Percentiles rank a stretch among this genome's conserved stretches.
Evolutionary conservation across 2,888 invertebrate genomes (phyloP).

Genomic region (Byasa hedistus): DNA sequence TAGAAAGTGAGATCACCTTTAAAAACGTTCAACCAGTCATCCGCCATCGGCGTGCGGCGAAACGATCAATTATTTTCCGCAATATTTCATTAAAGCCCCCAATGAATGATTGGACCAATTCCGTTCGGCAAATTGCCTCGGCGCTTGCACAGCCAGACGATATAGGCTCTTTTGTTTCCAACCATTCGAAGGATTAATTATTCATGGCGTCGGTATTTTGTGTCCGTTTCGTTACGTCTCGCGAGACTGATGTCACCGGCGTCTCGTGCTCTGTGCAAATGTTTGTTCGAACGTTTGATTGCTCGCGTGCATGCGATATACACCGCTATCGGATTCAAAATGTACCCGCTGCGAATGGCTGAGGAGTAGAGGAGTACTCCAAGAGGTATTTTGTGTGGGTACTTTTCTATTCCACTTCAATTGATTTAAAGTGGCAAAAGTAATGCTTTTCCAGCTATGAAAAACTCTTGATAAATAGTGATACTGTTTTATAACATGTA

Average conservation of each 20-base stretch:
- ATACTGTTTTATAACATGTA: too few species aligned
- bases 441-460: too few species aligned
- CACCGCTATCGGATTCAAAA: conserved; percentile 8
- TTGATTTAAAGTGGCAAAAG: background rate
- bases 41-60: conserved; percentile 10
- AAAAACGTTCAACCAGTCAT: conserved; percentile 10
- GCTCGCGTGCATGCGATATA: conserved; percentile 13
- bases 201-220: conserved; percentile 24
- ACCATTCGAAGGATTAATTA: conserved; percentile 20
- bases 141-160: conserved; percentile 14
- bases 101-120: conserved; percentile 30
- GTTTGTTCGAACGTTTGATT: conserved; percentile 20
- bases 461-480: too few species aligned
- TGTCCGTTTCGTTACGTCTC: conserved; percentile 18
- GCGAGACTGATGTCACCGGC: conserved; percentile 15
- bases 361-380: background rate
- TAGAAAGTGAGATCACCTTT: background rate
- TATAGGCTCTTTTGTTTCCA: conserved; percentile 22
- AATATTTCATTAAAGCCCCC: conserved; percentile 29
- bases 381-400: conserved; percentile 4
- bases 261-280: conserved; percentile 8
- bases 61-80: conserved; percentile 30
- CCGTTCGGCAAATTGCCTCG: conserved; percentile 27
- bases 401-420: background rate
- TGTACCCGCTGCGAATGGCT: background rate